Conservation (phyloP, 2,113 vertebrate species). For the Ondatra zibethicus region DNA sequence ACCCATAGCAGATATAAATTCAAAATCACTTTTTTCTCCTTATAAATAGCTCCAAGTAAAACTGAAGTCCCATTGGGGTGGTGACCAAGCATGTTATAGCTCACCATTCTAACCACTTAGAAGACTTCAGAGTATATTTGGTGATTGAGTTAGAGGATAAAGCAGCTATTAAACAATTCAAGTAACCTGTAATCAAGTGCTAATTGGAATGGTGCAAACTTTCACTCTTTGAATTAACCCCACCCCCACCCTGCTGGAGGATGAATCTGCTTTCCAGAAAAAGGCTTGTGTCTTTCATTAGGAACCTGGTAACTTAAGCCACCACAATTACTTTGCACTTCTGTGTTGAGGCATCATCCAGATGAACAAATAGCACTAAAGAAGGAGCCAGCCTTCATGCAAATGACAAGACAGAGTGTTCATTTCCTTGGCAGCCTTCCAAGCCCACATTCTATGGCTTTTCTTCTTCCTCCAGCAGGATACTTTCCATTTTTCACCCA, state of each 20-base stretch:
- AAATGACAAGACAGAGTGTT: slow-evolving; percentile 47
- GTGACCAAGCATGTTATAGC: not conserved
- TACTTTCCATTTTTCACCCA: slow-evolving; percentile 55
- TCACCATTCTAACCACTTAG: slow-evolving; percentile 29
- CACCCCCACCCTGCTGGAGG: not conserved
- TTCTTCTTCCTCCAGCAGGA: slow-evolving; percentile 43
- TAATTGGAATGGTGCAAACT: slow-evolving; percentile 49
- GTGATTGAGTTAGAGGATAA: slow-evolving; percentile 52
- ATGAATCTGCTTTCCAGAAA: slow-evolving; percentile 51
- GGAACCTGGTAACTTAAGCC: slow-evolving; percentile 54
- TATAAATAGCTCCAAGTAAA: slow-evolving; percentile 39
- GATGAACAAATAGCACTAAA: slow-evolving; percentile 58
- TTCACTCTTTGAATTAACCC: slow-evolving; percentile 25
- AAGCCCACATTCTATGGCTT: slow-evolving; percentile 33
- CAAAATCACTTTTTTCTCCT: slow-evolving; percentile 37
- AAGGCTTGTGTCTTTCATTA: slow-evolving; percentile 67
- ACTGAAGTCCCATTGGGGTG: not conserved
- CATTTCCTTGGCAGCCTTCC: slow-evolving; percentile 47
- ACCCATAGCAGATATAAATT: slow-evolving; percentile 9
- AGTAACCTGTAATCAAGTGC: slow-evolving; percentile 60
- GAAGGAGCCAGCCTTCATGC: slow-evolving; percentile 35
- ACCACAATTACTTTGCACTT: slow-evolving; percentile 60
- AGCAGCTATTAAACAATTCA: slow-evolving; percentile 40
- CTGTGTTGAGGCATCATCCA: slow-evolving; percentile 43
- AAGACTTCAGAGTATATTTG: slow-evolving; percentile 11